Evolutionary conservation across 1,140 invertebrate genomes (phyloP).

Genomic region (Heliothis virescens): DNA sequence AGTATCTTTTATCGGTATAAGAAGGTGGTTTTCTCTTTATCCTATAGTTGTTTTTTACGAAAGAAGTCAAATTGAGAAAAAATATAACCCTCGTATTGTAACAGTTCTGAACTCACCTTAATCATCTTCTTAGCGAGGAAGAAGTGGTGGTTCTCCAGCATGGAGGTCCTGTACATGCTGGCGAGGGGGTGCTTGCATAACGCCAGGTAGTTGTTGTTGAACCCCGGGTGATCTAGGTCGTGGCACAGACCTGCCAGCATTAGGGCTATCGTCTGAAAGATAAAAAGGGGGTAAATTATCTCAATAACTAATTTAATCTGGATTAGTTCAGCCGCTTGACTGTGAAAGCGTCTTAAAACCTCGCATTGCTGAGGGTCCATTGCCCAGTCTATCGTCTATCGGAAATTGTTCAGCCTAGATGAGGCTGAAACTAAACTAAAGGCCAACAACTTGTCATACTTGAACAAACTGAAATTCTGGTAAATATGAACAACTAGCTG

Average conservation of each 20-base stretch:
- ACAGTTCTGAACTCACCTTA: constrained; percentile 64
- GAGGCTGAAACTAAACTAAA: background rate
- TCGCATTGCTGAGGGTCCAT: too few relatives aligned
- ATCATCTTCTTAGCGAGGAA: constrained; percentile 85
- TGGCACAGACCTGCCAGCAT: constrained; percentile 87
- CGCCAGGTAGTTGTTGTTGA: constrained; percentile 87
- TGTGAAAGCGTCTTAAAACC: too few relatives aligned
- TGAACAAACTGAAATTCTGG: background rate
- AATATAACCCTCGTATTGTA: too few relatives aligned
- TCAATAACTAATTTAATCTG: too few relatives aligned
- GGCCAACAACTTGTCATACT: background rate
- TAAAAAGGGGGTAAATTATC: too few relatives aligned
- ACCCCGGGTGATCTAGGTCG: constrained; percentile 87
- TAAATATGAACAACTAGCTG: too few relatives aligned
- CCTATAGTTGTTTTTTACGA: background rate
- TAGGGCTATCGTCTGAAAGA: constrained; percentile 80
- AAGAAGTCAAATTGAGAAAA: too few relatives aligned
- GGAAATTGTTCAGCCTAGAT: too few relatives aligned
- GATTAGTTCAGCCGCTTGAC: too few relatives aligned
- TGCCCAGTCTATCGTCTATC: too few relatives aligned
- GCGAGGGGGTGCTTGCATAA: constrained; percentile 83
- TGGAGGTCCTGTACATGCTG: constrained; percentile 85
- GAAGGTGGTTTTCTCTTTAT: background rate
- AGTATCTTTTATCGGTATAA: background rate
- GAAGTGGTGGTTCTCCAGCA: constrained; percentile 87